Evolutionary conservation across 2,888 invertebrate genomes (phyloP).

Genomic region (Lasioglossum pauxillum): DNA sequence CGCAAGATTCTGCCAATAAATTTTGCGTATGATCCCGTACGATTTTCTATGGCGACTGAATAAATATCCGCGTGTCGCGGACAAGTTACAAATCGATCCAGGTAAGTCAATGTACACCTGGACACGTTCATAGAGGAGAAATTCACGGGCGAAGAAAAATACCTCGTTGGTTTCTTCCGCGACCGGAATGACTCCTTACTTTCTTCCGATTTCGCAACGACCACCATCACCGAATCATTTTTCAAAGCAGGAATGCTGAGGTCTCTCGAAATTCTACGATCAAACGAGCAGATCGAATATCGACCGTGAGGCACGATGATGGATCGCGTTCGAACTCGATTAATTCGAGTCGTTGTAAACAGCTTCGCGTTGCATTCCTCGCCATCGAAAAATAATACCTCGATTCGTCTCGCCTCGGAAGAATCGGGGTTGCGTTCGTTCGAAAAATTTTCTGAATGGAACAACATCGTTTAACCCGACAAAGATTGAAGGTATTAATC

Average conservation of each 20-base stretch:
- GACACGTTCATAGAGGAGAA: not conserved
- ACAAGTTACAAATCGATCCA: not conserved
- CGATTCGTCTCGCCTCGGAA: not conserved
- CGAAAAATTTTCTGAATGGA: not conserved
- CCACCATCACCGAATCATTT: slow-evolving; percentile 30
- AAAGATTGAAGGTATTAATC: not conserved
- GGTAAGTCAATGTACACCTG: not conserved
- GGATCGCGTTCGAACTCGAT: not conserved
- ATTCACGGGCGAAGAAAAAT: not conserved
- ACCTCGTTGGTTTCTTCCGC: not conserved
- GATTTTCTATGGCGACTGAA: not conserved
- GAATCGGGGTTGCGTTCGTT: not conserved
- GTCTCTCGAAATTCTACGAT: slow-evolving; percentile 23
- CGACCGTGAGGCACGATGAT: slow-evolving; percentile 5
- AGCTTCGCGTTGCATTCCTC: not conserved
- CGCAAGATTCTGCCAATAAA: not conserved
- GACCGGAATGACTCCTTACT: not conserved
- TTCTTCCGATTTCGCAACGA: not conserved
- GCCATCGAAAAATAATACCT: not conserved
- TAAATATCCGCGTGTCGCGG: not conserved
- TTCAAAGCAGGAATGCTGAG: slow-evolving; percentile 38
- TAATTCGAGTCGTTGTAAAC: not conserved
- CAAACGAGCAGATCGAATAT: slow-evolving; percentile 13
- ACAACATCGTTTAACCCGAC: not conserved
- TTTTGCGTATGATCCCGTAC: not conserved